Conservation (phyloP, 1,140 invertebrate species). For the Seison nebaliae region DNA sequence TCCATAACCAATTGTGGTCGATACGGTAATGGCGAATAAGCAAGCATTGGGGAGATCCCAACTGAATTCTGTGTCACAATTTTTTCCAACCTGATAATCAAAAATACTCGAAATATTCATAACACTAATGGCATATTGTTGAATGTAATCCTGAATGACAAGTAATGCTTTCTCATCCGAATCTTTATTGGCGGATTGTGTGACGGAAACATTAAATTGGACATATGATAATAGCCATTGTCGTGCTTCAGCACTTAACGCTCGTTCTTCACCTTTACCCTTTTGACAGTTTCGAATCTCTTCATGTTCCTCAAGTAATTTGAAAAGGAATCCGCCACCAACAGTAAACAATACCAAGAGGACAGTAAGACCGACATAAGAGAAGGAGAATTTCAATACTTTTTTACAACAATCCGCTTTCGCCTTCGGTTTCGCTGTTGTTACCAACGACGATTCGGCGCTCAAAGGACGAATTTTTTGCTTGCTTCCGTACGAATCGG, state of each 20-base stretch:
- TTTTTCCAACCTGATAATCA: too few species aligned
- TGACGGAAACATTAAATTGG: too few species aligned
- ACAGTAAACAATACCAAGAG: slow-evolving; percentile 72
- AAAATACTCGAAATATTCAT: too few species aligned
- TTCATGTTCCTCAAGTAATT: slow-evolving; percentile 53
- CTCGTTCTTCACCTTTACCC: slow-evolving; percentile 4
- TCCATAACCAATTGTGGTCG: slow-evolving; percentile 68
- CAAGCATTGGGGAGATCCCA: slow-evolving; percentile 34
- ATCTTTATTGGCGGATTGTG: too few species aligned
- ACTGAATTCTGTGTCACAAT: not conserved
- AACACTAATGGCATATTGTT: too few species aligned
- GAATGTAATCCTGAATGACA: too few species aligned
- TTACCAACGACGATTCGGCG: too few species aligned
- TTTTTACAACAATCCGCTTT: slow-evolving; percentile 6
- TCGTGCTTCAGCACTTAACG: slow-evolving; percentile 4
- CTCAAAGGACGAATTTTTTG: too few species aligned
- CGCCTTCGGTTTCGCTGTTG: not conserved
- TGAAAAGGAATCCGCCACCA: slow-evolving; percentile 65
- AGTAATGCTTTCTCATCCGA: too few species aligned
- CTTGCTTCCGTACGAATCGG: too few species aligned
- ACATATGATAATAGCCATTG: too few species aligned
- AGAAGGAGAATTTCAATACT: slow-evolving; percentile 34
- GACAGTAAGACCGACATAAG: slow-evolving; percentile 64
- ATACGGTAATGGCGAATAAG: slow-evolving; percentile 74
- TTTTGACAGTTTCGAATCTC: slow-evolving; percentile 23